Conservation (phyloP, 2,888 invertebrate genomes). For the Cephus pulcher region DNA sequence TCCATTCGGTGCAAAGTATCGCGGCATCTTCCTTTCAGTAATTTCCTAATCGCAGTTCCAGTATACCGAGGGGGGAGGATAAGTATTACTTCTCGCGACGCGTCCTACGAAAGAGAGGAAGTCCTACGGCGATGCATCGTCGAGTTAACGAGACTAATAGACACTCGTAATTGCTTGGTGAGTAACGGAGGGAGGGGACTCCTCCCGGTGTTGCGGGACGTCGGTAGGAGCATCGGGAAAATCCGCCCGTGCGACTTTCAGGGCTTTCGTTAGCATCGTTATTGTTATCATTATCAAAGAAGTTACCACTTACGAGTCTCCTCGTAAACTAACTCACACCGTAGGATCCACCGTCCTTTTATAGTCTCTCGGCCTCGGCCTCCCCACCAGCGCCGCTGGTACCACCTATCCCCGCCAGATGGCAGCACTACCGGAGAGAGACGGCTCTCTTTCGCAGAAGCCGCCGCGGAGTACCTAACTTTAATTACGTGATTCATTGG, state of each 20-base stretch:
- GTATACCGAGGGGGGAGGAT: too few relatives aligned
- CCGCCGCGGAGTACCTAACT: neutral
- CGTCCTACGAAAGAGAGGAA: neutral
- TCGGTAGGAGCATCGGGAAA: neutral
- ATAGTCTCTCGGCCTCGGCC: neutral
- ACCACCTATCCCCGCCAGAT: neutral
- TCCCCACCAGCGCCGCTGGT: neutral
- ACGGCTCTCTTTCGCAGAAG: neutral
- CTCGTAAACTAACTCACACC: neutral
- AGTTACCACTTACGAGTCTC: neutral
- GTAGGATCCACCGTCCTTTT: neutral
- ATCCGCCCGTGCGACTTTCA: neutral
- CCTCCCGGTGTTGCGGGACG: neutral
- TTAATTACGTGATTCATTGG: conserved; percentile 12
- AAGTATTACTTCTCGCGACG: neutral
- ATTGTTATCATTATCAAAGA: neutral
- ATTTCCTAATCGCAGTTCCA: neutral
- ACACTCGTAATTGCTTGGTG: conserved; percentile 37
- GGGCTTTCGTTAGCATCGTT: neutral
- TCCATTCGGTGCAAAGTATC: neutral
- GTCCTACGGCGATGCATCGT: conserved; percentile 23
- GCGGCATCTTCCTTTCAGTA: neutral
- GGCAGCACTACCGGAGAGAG: neutral
- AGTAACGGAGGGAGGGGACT: neutral
- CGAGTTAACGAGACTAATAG: conserved; percentile 46